Evolutionary conservation across 2,888 invertebrate species (phyloP).

Genomic region (Lathronympha strigana): DNA sequence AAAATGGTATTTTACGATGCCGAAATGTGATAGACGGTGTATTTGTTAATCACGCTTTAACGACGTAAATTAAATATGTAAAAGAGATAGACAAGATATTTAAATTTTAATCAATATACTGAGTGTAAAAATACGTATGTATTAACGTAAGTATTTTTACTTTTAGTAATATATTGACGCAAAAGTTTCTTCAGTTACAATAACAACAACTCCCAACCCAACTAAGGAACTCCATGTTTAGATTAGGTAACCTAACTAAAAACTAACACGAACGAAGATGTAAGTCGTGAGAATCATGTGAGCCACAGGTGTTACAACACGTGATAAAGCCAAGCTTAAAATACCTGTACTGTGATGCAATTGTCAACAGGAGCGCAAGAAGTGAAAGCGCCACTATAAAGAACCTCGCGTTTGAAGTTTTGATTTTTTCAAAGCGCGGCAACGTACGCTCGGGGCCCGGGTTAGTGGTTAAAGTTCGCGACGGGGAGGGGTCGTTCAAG

Average conservation of each 20-base stretch:
- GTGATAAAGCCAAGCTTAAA: conserved; percentile 27
- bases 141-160: no score
- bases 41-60: no score
- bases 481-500: conserved; percentile 27
- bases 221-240: neutral
- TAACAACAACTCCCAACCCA: no score
- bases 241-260: conserved; percentile 1
- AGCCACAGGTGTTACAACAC: conserved; percentile 29
- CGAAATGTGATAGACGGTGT: neutral
- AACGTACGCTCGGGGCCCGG: conserved; percentile 26
- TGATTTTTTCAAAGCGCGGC: conserved; percentile 31
- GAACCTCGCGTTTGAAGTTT: conserved; percentile 29
- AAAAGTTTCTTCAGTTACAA: no score
- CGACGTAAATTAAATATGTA: no score
- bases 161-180: no score
- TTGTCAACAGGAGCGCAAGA: conserved; percentile 35
- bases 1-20: neutral
- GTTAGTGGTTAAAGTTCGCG: conserved; percentile 21
- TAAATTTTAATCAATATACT: no score
- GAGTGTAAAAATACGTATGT: no score
- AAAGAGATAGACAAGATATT: no score
- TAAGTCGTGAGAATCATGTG: conserved; percentile 34
- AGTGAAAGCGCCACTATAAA: conserved; percentile 41
- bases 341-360: conserved; percentile 40
- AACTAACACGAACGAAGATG: neutral